Percentiles rank a stretch among this genome's conserved stretches.
Conservation (phyloP, 1,140 invertebrate genomes). For the Cyclina sinensis region DNA sequence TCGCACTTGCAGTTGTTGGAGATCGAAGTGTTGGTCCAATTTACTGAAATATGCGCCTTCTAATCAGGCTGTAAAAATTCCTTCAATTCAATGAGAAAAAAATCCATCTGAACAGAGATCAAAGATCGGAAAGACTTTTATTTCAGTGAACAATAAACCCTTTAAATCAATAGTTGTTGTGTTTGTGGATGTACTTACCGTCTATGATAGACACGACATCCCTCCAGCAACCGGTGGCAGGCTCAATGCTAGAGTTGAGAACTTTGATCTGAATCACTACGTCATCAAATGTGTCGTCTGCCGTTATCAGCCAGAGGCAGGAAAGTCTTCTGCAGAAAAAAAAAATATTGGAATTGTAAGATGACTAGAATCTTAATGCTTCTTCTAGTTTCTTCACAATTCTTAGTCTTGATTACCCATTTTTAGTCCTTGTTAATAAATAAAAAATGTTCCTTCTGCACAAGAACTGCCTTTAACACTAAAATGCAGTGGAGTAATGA, state of each 20-base stretch:
- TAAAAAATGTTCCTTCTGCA: no score
- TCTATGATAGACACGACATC: slow-evolving; percentile 41
- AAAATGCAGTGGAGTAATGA: no score
- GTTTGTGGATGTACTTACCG: slow-evolving; percentile 15
- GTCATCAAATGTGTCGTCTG: slow-evolving; percentile 9
- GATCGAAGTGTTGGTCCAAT: no score
- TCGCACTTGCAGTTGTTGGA: no score
- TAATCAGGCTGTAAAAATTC: no score
- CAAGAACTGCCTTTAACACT: no score
- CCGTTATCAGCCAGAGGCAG: slow-evolving; percentile 53
- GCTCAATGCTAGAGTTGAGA: slow-evolving; percentile 45
- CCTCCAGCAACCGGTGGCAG: slow-evolving; percentile 45
- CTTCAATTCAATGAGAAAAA: no score
- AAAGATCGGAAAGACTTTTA: no score
- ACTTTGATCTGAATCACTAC: slow-evolving; percentile 52
- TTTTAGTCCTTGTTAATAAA: not conserved
- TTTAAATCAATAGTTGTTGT: no score
- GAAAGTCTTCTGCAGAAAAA: slow-evolving; percentile 43
- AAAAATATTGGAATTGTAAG: not conserved
- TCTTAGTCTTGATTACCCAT: not conserved
- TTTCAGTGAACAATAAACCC: no score
- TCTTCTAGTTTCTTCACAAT: not conserved
- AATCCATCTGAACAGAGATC: no score
- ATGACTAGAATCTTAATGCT: not conserved
- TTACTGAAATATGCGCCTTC: no score